A percentile compares a stretch with the other conserved stretches of the same genome.
Evolutionary conservation across 2,113 vertebrate genomes (phyloP).

Genomic region (Chaetura pelagica): DNA sequence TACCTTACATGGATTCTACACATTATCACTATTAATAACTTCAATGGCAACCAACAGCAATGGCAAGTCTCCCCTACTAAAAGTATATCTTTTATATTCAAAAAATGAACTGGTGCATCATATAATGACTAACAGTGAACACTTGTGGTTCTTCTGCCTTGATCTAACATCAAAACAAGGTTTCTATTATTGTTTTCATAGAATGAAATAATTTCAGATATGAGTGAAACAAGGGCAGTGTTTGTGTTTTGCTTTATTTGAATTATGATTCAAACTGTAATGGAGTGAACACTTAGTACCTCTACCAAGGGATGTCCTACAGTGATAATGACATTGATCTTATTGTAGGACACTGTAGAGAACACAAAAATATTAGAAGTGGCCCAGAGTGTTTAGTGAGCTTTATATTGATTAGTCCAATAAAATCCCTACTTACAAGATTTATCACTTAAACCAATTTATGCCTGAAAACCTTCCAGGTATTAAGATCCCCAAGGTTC

Average conservation of each 20-base stretch:
- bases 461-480: background rate
- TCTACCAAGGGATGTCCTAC: background rate
- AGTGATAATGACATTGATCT: background rate
- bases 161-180: background rate
- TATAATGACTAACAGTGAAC: rapidly evolving
- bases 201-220: background rate
- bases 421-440: background rate
- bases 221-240: background rate
- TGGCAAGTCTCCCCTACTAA: too few species aligned
- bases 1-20: too few species aligned
- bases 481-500: background rate
- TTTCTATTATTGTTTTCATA: background rate
- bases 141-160: background rate
- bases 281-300: background rate
- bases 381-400: background rate
- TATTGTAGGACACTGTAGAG: too few species aligned
- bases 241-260: background rate
- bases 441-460: background rate
- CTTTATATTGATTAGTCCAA: background rate
- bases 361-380: background rate
- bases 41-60: too few species aligned
- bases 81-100: too few species aligned
- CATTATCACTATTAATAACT: too few species aligned
- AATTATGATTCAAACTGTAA: background rate
- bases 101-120: background rate